A percentile compares a stretch with the other conserved stretches of the same genome.
These are phyloP conservation scores for Andricus quercusramuli DNA, from an alignment of 2,888 invertebrate species.

Conservation along the genomic window DNA sequence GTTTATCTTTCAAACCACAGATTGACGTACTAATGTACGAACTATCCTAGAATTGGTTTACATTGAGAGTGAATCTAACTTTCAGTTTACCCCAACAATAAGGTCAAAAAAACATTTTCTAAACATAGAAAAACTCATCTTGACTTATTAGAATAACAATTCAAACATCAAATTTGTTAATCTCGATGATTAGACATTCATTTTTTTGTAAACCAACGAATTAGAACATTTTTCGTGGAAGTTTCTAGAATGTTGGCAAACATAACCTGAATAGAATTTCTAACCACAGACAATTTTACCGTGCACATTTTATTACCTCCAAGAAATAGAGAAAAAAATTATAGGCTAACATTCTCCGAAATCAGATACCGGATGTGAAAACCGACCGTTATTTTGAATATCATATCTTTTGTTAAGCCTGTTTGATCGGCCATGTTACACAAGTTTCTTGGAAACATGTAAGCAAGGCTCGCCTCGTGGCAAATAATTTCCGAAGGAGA, in stretches of 20 bases:
- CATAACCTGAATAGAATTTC: background rate
- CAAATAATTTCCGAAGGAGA: background rate
- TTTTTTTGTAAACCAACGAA: background rate
- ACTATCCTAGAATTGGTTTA: conserved; percentile 2
- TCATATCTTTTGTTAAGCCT: background rate
- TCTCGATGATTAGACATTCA: background rate
- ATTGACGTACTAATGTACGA: background rate
- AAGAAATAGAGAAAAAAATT: background rate
- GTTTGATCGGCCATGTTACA: background rate
- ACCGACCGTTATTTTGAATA: background rate
- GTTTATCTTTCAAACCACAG: background rate
- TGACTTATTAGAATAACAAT: too few species aligned
- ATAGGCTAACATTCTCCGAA: background rate
- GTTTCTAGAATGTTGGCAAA: background rate
- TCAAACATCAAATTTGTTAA: too few species aligned
- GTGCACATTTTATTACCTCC: background rate
- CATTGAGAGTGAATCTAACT: background rate
- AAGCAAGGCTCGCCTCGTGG: background rate
- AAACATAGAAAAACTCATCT: background rate
- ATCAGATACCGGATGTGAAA: background rate
- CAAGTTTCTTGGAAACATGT: background rate
- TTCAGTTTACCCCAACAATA: background rate
- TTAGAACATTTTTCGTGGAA: background rate
- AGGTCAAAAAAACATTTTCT: background rate
- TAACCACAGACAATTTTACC: too few species aligned